Conservation (phyloP, 2,888 invertebrate genomes). For the Cepaea hortensis region DNA sequence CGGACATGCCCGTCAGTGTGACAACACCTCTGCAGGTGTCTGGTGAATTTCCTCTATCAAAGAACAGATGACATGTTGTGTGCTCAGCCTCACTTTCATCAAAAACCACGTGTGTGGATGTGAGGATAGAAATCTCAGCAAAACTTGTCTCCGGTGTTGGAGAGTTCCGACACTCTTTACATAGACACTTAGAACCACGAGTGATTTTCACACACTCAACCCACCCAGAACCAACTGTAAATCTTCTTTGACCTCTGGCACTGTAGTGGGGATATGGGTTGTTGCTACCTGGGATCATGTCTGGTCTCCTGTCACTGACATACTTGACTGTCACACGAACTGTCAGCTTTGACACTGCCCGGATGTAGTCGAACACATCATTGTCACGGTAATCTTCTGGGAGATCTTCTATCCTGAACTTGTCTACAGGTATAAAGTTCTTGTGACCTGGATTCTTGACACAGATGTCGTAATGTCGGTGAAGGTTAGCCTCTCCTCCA, state of each 20-base stretch:
- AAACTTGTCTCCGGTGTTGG: not conserved
- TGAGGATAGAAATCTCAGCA: not conserved
- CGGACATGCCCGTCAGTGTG: not conserved
- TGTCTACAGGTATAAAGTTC: not conserved
- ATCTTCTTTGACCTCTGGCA: not conserved
- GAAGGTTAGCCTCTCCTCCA: too few species aligned
- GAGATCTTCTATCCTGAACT: not conserved
- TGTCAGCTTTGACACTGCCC: not conserved
- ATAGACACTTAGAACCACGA: not conserved
- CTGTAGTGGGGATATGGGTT: not conserved
- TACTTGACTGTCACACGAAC: conserved; percentile 17
- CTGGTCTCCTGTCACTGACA: conserved; percentile 7
- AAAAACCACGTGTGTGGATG: not conserved
- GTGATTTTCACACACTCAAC: not conserved
- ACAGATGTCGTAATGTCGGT: too few species aligned
- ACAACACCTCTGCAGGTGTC: not conserved
- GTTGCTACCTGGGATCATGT: not conserved
- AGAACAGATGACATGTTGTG: conserved; percentile 12
- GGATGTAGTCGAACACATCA: not conserved
- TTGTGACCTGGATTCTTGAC: not conserved
- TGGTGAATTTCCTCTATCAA: not conserved
- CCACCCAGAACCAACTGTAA: not conserved
- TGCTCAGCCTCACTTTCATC: not conserved
- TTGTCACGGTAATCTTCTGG: not conserved
- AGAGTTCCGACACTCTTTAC: not conserved